phyloP scores from a whole-genome alignment of 2,113 vertebrate species.

The Numenius arquata region DNA sequence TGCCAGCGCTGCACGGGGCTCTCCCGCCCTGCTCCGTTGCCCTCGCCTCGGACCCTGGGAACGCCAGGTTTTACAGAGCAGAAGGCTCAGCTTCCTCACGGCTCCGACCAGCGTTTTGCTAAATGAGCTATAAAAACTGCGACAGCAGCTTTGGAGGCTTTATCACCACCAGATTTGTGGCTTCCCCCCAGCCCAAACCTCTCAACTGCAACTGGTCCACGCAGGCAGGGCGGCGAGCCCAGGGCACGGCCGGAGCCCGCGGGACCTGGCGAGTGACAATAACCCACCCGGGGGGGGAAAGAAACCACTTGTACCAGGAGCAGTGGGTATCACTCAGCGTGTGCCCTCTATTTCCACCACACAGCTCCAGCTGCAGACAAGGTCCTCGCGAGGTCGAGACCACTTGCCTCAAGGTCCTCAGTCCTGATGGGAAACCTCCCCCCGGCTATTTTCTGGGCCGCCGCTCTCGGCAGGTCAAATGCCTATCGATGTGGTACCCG shows the following conservation, averaged over 20 bases:
- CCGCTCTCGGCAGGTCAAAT: too few species aligned
- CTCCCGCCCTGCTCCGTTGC: background rate
- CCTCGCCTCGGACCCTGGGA: fast-evolving
- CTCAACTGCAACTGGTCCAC: background rate
- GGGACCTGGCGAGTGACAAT: fast-evolving
- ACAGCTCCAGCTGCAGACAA: background rate
- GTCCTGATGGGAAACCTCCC: background rate
- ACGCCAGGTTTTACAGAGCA: background rate
- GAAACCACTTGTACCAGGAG: background rate
- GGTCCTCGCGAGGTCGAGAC: background rate
- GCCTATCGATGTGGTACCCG: fast-evolving
- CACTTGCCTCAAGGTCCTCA: background rate
- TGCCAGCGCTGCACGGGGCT: fast-evolving
- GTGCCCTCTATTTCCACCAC: fast-evolving
- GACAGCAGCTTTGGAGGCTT: background rate
- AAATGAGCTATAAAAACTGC: background rate
- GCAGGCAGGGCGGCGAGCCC: background rate
- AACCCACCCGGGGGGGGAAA: background rate
- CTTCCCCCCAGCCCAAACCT: background rate
- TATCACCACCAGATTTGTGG: background rate
- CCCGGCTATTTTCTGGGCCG: background rate
- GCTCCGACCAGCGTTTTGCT: background rate
- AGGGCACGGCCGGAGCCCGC: background rate
- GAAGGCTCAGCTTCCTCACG: background rate
- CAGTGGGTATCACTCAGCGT: fast-evolving